Evolutionary conservation across 2,797 vertebrate genomes (phyloP).

Genomic region (Euphonia xanthogaster): DNA sequence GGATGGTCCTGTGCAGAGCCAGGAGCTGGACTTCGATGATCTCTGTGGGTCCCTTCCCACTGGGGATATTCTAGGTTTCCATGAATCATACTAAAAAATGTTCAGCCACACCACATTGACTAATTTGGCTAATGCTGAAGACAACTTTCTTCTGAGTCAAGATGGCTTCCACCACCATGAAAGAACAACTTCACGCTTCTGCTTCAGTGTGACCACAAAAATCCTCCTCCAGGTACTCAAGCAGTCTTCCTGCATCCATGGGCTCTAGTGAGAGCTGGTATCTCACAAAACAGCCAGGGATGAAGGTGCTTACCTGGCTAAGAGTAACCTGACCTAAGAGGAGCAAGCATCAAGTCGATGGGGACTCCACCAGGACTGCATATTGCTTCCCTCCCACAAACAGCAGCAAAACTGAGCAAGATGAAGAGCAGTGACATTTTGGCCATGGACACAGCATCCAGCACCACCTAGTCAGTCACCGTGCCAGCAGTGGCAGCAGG

Average conservation of each 20-base stretch:
- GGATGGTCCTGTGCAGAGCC: not conserved
- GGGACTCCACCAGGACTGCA: not conserved
- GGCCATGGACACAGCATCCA: not conserved
- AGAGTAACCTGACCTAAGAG: not conserved
- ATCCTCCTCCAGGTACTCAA: not conserved
- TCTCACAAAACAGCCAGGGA: not conserved
- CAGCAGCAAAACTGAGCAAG: not conserved
- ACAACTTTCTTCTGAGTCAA: not conserved
- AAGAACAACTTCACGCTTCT: not conserved
- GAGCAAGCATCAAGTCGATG: rapidly evolving
- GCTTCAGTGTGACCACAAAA: not conserved
- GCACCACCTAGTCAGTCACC: not conserved
- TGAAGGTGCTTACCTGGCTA: not conserved
- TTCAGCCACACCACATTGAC: not conserved
- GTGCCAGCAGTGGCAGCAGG: not conserved
- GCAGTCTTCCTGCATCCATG: not conserved
- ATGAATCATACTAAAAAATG: not conserved
- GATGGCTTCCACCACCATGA: not conserved
- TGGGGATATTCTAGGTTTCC: not conserved
- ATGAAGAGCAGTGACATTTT: not conserved
- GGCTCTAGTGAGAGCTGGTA: not conserved
- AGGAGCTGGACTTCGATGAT: rapidly evolving
- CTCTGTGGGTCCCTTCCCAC: not conserved
- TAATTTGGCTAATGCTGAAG: not conserved
- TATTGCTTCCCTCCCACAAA: not conserved